A percentile compares a stretch with the other conserved stretches of the same genome.
Conservation (phyloP, 2,113 vertebrate species). For the Atrichornis clamosus region DNA sequence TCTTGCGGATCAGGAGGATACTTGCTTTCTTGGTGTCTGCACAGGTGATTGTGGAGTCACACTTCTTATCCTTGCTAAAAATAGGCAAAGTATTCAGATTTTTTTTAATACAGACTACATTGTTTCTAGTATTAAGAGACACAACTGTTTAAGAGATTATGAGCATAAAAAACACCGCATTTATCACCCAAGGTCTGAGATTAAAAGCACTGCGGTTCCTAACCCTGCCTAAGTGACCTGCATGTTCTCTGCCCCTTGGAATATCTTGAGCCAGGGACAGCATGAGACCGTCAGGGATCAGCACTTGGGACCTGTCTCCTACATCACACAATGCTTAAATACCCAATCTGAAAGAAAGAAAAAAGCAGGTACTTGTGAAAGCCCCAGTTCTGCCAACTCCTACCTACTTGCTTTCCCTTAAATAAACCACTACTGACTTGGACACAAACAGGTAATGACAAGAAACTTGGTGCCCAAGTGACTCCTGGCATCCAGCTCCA, state of each 20-base stretch:
- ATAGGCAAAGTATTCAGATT: background rate
- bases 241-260: background rate
- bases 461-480: background rate
- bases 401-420: background rate
- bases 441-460: background rate
- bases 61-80: slow-evolving; percentile 64
- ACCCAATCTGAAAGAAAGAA: background rate
- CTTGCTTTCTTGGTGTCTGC: slow-evolving; percentile 87
- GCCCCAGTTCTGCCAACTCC: rapidly evolving
- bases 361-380: background rate
- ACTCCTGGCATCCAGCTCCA: background rate
- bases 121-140: background rate
- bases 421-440: background rate
- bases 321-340: background rate
- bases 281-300: background rate
- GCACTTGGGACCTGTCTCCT: background rate
- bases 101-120: background rate
- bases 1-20: slow-evolving; percentile 90
- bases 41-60: slow-evolving; percentile 59
- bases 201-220: background rate
- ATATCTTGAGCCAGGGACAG: background rate
- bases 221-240: background rate
- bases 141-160: background rate
- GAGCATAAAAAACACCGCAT: background rate
- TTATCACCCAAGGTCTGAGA: background rate